Percentiles rank a stretch among this genome's conserved stretches.
Conservation (phyloP, 2,113 vertebrate species). For the Halcyon malimbica region DNA sequence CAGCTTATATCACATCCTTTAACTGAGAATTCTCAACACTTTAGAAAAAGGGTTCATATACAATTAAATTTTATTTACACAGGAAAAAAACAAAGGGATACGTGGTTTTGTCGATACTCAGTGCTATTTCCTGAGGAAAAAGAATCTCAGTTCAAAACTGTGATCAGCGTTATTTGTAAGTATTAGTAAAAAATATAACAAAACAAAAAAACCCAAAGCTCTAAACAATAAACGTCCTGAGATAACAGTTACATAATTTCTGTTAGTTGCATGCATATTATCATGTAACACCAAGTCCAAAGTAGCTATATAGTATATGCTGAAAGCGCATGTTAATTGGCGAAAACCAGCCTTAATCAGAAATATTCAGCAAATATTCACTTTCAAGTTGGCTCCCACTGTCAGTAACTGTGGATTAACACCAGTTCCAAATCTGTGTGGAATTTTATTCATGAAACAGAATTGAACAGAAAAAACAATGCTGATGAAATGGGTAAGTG, state of each 20-base stretch:
- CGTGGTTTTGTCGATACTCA: not conserved
- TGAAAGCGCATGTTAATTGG: not conserved
- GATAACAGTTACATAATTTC: not conserved
- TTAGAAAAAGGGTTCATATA: not conserved
- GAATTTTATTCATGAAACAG: not conserved
- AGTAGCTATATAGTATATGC: not conserved
- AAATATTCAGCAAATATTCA: not conserved
- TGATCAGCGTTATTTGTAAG: not conserved
- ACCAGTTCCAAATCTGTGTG: not conserved
- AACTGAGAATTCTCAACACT: not conserved
- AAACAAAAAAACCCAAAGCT: not conserved
- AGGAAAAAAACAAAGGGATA: not conserved
- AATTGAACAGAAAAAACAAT: not conserved
- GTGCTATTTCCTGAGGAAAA: not conserved
- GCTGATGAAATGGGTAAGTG: not conserved
- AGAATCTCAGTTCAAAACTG: not conserved
- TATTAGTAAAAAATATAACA: too few species aligned
- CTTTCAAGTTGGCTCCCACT: not conserved
- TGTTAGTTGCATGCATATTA: not conserved
- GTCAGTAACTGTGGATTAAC: not conserved
- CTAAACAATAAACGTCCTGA: not conserved
- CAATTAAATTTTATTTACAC: not conserved
- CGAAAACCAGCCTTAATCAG: not conserved
- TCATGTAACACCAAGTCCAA: rapidly evolving
- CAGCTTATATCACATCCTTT: not conserved